Base-by-base conservation (phyloP, 2,888 invertebrate species). In the Temnothorax rugatulus region DNA sequence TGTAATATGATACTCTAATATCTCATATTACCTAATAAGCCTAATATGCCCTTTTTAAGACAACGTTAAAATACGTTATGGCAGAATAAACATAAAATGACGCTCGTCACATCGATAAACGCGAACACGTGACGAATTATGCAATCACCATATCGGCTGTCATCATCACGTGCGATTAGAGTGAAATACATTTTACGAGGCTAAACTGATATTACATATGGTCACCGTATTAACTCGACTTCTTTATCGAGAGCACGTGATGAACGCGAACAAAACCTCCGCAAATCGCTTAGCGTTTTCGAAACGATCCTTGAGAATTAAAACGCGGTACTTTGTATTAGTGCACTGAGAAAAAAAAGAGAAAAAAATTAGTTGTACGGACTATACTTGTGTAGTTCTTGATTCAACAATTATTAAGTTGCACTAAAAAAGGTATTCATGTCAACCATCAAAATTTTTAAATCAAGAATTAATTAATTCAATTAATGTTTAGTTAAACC, bases 171-270 rank as follows among this genome's bases (percentile, higher is more conserved):
- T 21, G 21, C 21, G 7, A 29, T 66, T 25, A 66, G 5, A 66
- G 25, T 66, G 8, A 66, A 66, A 76, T 21, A 52, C 4, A 68
- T 41, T 76, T 38, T 25, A 8, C n/a, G 52, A 47, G 15, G 47
- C 21, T 38, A 64, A 63, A 66, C 18, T 47, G 21, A 15, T 76
- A 8, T 38, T 38, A 57, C 4, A 57, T 25, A 57, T 57, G 44
- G 8, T 34, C 15, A 29, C 0, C 29, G 7, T 18, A 34, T 52
- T 52, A 34, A 4, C 34, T 41, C 8, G 18, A 18, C 11, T 73
- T 57, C 21, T 34, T 57, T 57, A 66, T 76, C 21, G 18, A 38
- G 15, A 38, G 8, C 76, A 66, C 21, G 18, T 50, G 64, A 75
- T 52, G 3, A 71, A 54, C 2, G 5, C 15, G 21, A 9, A 54